These are phyloP conservation scores for Acromyrmex charruanus DNA, from an alignment of 1,140 invertebrate species.

Conservation along the genomic window DNA sequence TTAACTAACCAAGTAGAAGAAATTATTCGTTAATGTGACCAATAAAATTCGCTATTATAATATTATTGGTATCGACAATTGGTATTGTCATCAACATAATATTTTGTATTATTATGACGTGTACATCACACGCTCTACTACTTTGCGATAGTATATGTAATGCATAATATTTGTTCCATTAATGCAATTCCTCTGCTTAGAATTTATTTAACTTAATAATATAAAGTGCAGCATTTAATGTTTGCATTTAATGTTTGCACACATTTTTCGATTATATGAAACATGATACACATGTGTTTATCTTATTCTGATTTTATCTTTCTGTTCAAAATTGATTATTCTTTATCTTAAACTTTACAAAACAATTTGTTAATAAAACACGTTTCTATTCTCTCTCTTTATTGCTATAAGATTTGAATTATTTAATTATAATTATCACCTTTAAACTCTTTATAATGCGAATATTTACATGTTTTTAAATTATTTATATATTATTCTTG, in stretches of 20 bases:
- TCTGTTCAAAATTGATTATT: background rate
- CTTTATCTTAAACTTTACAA: background rate
- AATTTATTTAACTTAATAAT: background rate
- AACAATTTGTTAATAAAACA: background rate
- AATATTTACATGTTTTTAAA: background rate
- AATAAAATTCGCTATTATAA: too few species aligned
- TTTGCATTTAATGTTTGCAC: conserved; percentile 13
- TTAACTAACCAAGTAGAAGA: background rate
- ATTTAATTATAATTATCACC: background rate
- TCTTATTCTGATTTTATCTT: background rate
- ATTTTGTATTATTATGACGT: background rate
- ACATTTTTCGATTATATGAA: background rate
- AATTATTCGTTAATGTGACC: background rate
- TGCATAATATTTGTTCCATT: background rate
- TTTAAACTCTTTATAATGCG: background rate
- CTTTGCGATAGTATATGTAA: background rate
- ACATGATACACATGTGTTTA: background rate
- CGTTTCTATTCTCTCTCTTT: background rate
- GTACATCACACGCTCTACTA: background rate
- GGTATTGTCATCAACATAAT: background rate
- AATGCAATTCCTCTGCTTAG: background rate
- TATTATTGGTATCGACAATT: background rate
- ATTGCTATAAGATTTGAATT: background rate
- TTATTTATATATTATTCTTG: background rate
- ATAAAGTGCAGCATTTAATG: background rate